A percentile compares a stretch with the other conserved stretches of the same genome.
These are phyloP conservation scores for Archaeoteleia sp. DNA, from an alignment of 2,888 invertebrate species.

Conservation along the genomic window DNA sequence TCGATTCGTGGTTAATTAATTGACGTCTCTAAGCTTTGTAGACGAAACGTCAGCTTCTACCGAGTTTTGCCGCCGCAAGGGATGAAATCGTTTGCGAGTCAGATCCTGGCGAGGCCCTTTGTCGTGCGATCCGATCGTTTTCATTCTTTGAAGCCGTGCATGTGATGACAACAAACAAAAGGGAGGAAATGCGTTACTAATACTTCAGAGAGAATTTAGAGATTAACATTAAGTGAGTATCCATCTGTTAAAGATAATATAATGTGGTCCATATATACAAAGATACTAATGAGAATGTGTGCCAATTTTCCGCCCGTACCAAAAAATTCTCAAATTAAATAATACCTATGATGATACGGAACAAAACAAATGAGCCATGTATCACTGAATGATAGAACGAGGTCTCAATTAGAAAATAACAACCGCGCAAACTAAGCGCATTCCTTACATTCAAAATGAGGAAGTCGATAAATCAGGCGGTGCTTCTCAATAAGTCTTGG, in stretches of 20 bases:
- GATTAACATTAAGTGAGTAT: too few relatives aligned
- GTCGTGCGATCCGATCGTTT: slow-evolving; percentile 53
- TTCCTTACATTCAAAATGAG: slow-evolving; percentile 19
- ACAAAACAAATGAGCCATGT: too few relatives aligned
- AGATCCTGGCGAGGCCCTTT: slow-evolving; percentile 60
- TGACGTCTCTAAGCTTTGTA: slow-evolving; percentile 67
- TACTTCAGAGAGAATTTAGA: neutral
- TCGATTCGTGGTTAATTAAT: slow-evolving; percentile 62
- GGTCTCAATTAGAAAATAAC: too few relatives aligned
- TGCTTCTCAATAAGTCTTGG: slow-evolving; percentile 18
- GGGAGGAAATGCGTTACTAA: neutral
- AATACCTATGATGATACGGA: too few relatives aligned
- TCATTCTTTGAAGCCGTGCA: slow-evolving; percentile 18
- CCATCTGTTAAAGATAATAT: too few relatives aligned
- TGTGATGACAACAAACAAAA: neutral
- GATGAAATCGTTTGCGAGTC: slow-evolving; percentile 60
- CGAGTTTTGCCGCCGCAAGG: slow-evolving; percentile 59
- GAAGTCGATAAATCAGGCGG: slow-evolving; percentile 23
- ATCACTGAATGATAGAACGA: too few relatives aligned
- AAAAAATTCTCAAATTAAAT: too few relatives aligned
- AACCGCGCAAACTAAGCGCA: too few relatives aligned
- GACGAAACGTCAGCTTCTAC: slow-evolving; percentile 63
- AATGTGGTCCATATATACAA: too few relatives aligned
- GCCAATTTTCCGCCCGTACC: too few relatives aligned
- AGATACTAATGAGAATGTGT: too few relatives aligned